Base-by-base conservation (phyloP, 2,113 vertebrate species). In the Brachyhypopomus gauderio region DNA sequence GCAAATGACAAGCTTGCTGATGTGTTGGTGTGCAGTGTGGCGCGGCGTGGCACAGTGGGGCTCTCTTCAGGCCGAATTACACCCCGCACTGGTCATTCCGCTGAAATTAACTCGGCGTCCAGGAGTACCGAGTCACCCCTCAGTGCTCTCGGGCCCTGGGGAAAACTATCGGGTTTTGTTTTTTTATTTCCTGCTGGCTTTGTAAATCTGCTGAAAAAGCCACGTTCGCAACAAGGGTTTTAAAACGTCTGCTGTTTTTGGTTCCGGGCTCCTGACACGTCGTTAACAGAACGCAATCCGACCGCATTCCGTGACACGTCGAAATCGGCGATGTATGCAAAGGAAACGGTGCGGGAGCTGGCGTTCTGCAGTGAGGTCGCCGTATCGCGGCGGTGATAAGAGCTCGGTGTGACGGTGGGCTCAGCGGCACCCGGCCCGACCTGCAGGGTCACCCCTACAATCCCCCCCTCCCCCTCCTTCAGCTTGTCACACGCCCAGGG, bases 1-100 rank as follows among this genome's bases (percentile, higher is more conserved):
- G 38, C 1, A 83, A 85, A 84, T 84, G 79, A 86, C 60, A 78
- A 78, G 79, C 20, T 45, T 55, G 77, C 38, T 55, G 60, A 80
- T 72, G 77, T 69, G 60, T 25, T 75, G 41, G 59, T 48, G 52
- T 34, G 41, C 56, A 55, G 74, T 69, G 20, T 58, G 71, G 77
- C 59, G 78, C 22, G 48, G 34, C 60, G 75, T 20, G 11, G 17
- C 70, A 27, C 80, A 83, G 77, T 59, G 34, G 77, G 83, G 64
- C 36, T 22, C 73, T 25, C 75, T 60, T 63, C 77, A 73, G 55
- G 73, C 67, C 63, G 60, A 79, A 80, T 77, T 58, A 84, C 72
- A 79, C 76, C 70, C 27, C 73, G 52, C 55, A 55, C 62, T 52
- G 72, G 66, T 81, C 74, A 27, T 12, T 36, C 45, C 9, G 45